These are phyloP conservation scores for Branchellion lobata DNA, from an alignment of 2,888 invertebrate genomes.

Conservation along the genomic window DNA sequence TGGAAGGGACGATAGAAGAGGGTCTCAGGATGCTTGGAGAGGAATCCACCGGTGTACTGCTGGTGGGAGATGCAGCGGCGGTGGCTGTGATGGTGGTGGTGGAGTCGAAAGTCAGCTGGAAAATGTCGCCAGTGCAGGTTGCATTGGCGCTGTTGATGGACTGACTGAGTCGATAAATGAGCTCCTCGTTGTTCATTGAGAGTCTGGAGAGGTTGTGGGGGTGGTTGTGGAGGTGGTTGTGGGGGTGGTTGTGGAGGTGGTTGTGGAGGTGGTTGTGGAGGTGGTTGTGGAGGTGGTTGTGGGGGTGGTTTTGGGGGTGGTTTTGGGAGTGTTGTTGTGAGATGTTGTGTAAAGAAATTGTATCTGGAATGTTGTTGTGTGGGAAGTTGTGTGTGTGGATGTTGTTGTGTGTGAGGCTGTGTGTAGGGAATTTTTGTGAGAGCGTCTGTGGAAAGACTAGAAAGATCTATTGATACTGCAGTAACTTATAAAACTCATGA, in stretches of 20 bases:
- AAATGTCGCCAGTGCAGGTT: background rate
- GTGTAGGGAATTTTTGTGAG: no score
- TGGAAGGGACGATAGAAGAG: no score
- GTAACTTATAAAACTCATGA: background rate
- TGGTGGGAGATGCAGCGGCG: background rate
- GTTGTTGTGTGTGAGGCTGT: no score
- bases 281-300: no score
- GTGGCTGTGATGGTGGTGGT: constrained; percentile 8
- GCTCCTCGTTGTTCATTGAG: constrained; percentile 80
- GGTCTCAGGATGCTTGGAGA: background rate
- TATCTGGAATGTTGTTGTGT: no score
- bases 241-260: no score
- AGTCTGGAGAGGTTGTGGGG: constrained; percentile 70
- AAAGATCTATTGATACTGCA: background rate
- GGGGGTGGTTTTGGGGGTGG: background rate
- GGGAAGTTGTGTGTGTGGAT: no score
- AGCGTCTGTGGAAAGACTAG: no score
- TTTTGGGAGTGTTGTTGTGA: background rate
- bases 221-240: background rate
- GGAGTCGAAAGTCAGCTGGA: constrained; percentile 13
- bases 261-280: no score
- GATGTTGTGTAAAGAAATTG: background rate
- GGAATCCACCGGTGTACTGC: background rate
- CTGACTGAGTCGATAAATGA: constrained; percentile 81
- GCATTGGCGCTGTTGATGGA: background rate